Conservation (phyloP, 1,140 invertebrate species). For the Drosophila malerkotliana region DNA sequence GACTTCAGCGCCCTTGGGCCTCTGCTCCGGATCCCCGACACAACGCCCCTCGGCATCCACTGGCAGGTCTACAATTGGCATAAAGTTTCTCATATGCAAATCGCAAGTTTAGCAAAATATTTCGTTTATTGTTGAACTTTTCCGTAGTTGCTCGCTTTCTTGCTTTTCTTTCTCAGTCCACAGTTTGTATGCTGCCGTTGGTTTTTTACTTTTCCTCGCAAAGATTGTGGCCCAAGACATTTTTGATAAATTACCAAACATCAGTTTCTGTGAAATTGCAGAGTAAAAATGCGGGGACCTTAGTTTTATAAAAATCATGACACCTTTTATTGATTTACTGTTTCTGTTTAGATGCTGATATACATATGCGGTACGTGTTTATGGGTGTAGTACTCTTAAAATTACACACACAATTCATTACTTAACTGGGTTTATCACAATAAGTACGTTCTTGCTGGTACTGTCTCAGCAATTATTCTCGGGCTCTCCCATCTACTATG, state of each 20-base stretch:
- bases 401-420: slow-evolving; percentile 52
- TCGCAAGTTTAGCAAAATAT: slow-evolving; percentile 82
- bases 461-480: slow-evolving; percentile 55
- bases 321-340: slow-evolving; percentile 81
- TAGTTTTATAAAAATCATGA: slow-evolving; percentile 75
- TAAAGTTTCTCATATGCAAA: slow-evolving; percentile 81
- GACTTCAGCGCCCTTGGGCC: slow-evolving; percentile 8
- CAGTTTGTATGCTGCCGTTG: slow-evolving; percentile 50
- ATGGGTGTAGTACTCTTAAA: slow-evolving; percentile 23
- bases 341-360: slow-evolving; percentile 43
- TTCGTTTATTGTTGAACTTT: slow-evolving; percentile 82
- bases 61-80: slow-evolving; percentile 64
- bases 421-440: slow-evolving; percentile 75
- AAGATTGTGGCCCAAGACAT: slow-evolving; percentile 36
- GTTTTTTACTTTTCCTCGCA: slow-evolving; percentile 32
- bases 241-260: slow-evolving; percentile 73
- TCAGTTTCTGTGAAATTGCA: slow-evolving; percentile 41
- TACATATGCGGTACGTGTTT: slow-evolving; percentile 15
- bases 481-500: slow-evolving; percentile 10
- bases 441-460: slow-evolving; percentile 74
- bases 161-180: slow-evolving; percentile 32
- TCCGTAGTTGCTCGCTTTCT: slow-evolving; percentile 61
- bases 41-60: background rate
- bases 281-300: slow-evolving; percentile 25
- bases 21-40: background rate